These are phyloP conservation scores for Lindbergichthys nudifrons DNA, from an alignment of 2,797 vertebrate genomes.

Conservation along the genomic window DNA sequence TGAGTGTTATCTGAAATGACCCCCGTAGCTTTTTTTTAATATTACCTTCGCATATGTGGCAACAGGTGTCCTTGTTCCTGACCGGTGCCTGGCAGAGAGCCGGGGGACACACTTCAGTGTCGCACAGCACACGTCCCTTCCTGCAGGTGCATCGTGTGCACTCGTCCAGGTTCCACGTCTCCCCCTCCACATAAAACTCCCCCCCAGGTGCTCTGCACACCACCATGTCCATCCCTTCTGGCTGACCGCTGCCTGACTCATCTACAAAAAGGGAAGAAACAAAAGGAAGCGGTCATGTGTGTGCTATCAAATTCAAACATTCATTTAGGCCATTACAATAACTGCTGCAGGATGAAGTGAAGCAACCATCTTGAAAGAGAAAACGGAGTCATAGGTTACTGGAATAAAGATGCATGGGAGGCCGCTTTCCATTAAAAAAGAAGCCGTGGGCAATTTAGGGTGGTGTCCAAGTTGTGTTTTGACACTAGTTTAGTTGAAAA, in stretches of 20 bases:
- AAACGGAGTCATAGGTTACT: constrained; percentile 14
- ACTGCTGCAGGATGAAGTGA: not conserved
- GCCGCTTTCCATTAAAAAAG: constrained; percentile 25
- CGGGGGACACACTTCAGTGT: constrained; percentile 86
- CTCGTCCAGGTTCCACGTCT: constrained; percentile 88
- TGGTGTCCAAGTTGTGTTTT: constrained; percentile 38
- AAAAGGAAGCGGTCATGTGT: constrained; percentile 4
- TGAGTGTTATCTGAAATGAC: constrained; percentile 13
- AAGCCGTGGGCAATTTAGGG: constrained; percentile 29
- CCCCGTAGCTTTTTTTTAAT: not conserved
- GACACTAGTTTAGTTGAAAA: constrained; percentile 50
- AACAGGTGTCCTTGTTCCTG: constrained; percentile 85
- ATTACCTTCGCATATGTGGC: constrained; percentile 85
- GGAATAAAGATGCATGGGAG: constrained; percentile 21
- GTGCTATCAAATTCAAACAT: constrained; percentile 26
- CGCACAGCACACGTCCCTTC: constrained; percentile 86
- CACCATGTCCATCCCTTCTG: constrained; percentile 85
- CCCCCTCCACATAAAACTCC: constrained; percentile 87
- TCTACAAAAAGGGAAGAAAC: constrained; percentile 64
- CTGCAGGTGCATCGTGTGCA: constrained; percentile 88
- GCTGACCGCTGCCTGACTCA: constrained; percentile 86
- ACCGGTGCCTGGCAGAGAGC: constrained; percentile 83
- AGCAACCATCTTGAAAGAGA: not conserved
- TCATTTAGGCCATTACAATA: constrained; percentile 16
- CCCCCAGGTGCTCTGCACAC: constrained; percentile 86